Conservation (phyloP, 2,888 invertebrate genomes). For the Pterostichus madidus region DNA sequence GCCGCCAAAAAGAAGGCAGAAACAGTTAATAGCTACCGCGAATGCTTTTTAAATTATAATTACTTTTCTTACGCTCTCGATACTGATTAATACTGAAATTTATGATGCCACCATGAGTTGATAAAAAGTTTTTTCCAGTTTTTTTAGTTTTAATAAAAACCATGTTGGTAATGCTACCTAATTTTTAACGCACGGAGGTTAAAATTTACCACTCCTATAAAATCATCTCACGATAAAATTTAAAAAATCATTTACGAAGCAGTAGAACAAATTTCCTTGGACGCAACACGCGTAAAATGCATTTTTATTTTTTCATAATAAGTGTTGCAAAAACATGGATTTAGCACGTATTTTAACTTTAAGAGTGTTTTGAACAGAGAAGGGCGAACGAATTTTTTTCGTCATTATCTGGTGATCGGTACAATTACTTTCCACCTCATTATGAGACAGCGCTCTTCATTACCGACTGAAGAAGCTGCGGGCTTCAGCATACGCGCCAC, state of each 20-base stretch:
- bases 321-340: neutral
- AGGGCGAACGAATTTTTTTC: slow-evolving; percentile 4
- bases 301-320: too few species aligned
- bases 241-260: too few species aligned
- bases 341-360: neutral
- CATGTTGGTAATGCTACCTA: slow-evolving; percentile 9
- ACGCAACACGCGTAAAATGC: too few species aligned
- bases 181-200: slow-evolving; percentile 37
- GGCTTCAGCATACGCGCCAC: slow-evolving; percentile 39
- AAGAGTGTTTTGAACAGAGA: neutral
- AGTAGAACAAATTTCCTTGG: too few species aligned
- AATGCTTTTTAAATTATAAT: slow-evolving; percentile 61
- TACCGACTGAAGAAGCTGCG: slow-evolving; percentile 61
- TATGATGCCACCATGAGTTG: slow-evolving; percentile 61
- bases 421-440: slow-evolving; percentile 66
- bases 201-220: slow-evolving; percentile 6
- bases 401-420: slow-evolving; percentile 41
- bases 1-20: slow-evolving; percentile 51
- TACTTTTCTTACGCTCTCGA: slow-evolving; percentile 52
- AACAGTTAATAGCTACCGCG: slow-evolving; percentile 63
- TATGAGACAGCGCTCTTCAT: slow-evolving; percentile 59
- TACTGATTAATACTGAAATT: slow-evolving; percentile 60
- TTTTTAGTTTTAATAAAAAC: slow-evolving; percentile 35
- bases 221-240: neutral
- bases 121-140: slow-evolving; percentile 46